phyloP scores from a whole-genome alignment of 2,888 invertebrate genomes.

The Drosophila hawaiiensis region DNA sequence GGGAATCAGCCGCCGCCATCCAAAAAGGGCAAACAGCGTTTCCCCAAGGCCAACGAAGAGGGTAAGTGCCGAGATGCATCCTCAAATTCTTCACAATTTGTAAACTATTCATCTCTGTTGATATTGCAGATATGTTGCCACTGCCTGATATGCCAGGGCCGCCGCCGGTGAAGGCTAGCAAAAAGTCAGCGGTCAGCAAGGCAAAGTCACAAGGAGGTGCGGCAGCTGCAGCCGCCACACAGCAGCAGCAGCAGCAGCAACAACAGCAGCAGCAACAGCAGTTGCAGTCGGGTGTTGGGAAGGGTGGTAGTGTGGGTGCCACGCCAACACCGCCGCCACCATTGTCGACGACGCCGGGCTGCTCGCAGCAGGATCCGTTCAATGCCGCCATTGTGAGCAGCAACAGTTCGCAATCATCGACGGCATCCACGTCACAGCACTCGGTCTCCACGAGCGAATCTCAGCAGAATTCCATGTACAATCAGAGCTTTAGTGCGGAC shows the following conservation, averaged over 20 bases:
- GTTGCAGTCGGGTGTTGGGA: constrained; percentile 57
- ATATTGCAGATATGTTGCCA: constrained; percentile 69
- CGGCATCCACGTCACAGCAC: constrained; percentile 83
- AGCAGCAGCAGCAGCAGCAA: constrained; percentile 48
- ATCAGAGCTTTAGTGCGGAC: constrained; percentile 84
- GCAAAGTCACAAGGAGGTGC: constrained; percentile 76
- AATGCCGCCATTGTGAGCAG: constrained; percentile 84
- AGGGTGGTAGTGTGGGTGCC: constrained; percentile 67
- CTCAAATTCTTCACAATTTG: not conserved
- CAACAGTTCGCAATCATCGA: constrained; percentile 84
- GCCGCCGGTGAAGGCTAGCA: constrained; percentile 84
- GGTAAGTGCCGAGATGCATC: constrained; percentile 61
- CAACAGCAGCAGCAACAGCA: constrained; percentile 59
- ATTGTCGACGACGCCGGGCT: constrained; percentile 83
- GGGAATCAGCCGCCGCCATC: constrained; percentile 83
- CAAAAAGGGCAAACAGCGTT: constrained; percentile 83
- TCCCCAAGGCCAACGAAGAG: constrained; percentile 83
- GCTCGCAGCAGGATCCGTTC: constrained; percentile 83
- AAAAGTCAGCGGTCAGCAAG: constrained; percentile 83
- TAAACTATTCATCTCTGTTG: not conserved
- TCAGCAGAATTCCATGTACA: constrained; percentile 84
- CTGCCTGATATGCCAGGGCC: constrained; percentile 84
- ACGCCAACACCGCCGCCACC: constrained; percentile 84
- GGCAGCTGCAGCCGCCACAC: constrained; percentile 38
- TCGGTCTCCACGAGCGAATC: constrained; percentile 84